Evolutionary conservation across 2,888 invertebrate species (phyloP), one percentile per base, ranked within the genome.

Genomic region (Caenorhabditis angaria): DNA sequence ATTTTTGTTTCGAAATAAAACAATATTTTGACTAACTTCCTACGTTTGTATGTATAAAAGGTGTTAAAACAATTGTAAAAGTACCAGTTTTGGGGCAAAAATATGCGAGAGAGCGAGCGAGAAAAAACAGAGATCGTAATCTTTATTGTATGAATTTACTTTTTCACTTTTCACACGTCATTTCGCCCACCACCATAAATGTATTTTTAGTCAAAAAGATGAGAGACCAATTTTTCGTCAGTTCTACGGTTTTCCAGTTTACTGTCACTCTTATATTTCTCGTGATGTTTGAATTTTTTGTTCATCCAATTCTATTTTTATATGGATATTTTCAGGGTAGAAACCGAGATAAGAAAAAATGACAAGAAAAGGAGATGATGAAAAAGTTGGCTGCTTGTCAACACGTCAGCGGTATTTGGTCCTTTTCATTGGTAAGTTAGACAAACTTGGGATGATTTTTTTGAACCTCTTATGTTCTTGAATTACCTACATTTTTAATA

Each of bases 371-470:
- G 27, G 3, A 8, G 54, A n/a, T n/a, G n/a, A n/a, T n/a, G n/a
- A 14, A 25, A 54, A 54, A 14, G 27, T 54, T 10, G 54, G 54
- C 3, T 54, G 54, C 18, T 32, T 56, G 20, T 27, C 59, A 27
- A 71, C 73, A 12, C 68, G 79, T 10, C 71, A 71, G 22, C 57
- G 82, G 18, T 82, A 82, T 55, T 48, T 80, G 35, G 71, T 82
- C 20, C 68, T 82, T 8, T 59, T 74, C 1, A 66, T 82, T n/a
- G 78, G 81, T 79, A 51, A 20, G 50, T 66, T 20, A 2, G 3
- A 5, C 35, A 18, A 47, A 14, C 2, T 48, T 47, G 27, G n/a
- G n/a, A n/a, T 54, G 28, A 51, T 53, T 29, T 25, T 41, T 35
- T 14, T 22, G 18, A 18, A 24, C 41, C 10, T 5, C 14, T 50